A percentile compares a stretch with the other conserved stretches of the same genome.
These are phyloP conservation scores for Python bivittatus DNA, from an alignment of 2,113 vertebrate genomes.

Conservation along the genomic window DNA sequence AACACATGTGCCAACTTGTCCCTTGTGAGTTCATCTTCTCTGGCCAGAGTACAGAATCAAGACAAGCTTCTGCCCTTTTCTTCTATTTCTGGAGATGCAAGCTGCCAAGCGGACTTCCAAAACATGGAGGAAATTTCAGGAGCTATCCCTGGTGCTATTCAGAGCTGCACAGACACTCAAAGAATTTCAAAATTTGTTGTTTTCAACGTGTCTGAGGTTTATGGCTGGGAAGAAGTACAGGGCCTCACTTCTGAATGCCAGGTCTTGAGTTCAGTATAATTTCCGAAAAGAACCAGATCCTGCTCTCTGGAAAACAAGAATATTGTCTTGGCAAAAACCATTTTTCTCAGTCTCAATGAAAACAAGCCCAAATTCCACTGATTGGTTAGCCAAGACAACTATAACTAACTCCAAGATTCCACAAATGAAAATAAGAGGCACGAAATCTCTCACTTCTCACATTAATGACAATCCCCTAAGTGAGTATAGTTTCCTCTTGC, in stretches of 20 bases:
- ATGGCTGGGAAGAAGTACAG: neutral
- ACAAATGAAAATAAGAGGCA: neutral
- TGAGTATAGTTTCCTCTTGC: no score
- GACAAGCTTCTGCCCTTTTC: no score
- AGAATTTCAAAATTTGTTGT: neutral
- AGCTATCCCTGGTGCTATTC: neutral
- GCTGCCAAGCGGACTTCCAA: neutral
- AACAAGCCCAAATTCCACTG: no score
- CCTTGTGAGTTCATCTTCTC: neutral
- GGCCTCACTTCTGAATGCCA: neutral
- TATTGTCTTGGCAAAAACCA: neutral
- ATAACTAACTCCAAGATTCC: neutral
- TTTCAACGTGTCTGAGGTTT: neutral
- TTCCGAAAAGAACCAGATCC: neutral
- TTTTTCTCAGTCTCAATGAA: no score
- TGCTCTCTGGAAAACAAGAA: neutral
- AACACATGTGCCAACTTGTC: neutral
- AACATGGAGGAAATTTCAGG: rapidly evolving
- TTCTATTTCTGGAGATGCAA: neutral
- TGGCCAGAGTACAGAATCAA: neutral
- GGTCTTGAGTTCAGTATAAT: neutral
- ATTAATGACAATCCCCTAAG: no score
- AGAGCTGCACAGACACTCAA: neutral
- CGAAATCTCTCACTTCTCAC: neutral
- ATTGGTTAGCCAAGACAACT: no score